These are phyloP conservation scores for Perithous albicinctus DNA, from an alignment of 2,888 invertebrate species.

Conservation along the genomic window DNA sequence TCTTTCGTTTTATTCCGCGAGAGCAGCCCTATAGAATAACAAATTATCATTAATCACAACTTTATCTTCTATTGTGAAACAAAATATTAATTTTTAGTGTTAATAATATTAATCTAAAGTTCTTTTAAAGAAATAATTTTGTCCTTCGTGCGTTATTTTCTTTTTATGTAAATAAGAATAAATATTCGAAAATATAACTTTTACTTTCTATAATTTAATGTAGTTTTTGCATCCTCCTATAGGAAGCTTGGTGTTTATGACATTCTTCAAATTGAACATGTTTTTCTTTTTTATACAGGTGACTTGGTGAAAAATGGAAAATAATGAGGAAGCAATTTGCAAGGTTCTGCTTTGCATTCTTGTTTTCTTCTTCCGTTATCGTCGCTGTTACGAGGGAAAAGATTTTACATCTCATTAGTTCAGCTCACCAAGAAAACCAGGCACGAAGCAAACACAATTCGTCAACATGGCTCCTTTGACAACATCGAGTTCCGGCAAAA, in stretches of 20 bases:
- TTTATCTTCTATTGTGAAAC: not conserved
- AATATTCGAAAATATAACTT: no score
- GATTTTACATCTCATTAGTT: not conserved
- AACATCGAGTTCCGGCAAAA: constrained; percentile 96
- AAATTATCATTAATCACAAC: not conserved
- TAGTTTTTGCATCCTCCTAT: no score
- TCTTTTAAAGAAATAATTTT: no score
- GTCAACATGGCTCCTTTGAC: constrained; percentile 98
- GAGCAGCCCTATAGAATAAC: constrained; percentile 87
- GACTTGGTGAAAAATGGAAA: no score
- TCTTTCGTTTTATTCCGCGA: constrained; percentile 91
- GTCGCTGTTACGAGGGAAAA: not conserved
- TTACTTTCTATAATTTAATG: no score
- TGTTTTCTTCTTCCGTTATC: not conserved
- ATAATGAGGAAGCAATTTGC: no score
- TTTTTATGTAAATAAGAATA: no score
- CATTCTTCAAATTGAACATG: no score
- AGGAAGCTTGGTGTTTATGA: no score
- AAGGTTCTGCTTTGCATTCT: no score
- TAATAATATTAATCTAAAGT: not conserved
- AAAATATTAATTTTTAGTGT: not conserved
- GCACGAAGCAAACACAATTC: constrained; percentile 97
- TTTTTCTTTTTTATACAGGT: no score
- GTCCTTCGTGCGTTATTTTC: no score
- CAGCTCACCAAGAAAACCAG: constrained; percentile 88